A percentile compares a stretch with the other conserved stretches of the same genome.
phyloP scores from a whole-genome alignment of 2,113 vertebrate species.

The Caloenas nicobarica region DNA sequence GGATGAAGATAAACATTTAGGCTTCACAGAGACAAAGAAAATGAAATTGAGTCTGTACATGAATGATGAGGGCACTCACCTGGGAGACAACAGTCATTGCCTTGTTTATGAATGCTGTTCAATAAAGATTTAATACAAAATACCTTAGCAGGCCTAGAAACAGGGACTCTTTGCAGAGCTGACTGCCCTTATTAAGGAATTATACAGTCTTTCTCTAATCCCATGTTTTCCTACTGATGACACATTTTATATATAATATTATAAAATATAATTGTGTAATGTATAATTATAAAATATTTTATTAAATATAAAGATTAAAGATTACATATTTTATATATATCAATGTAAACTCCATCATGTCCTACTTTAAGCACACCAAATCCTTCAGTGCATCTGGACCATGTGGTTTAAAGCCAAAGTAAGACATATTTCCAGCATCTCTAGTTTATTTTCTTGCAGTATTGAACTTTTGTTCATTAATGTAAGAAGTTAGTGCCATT shows the following conservation, averaged over 20 bases:
- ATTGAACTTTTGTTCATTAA: neutral
- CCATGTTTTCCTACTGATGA: neutral
- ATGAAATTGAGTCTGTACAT: neutral
- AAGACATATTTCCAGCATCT: neutral
- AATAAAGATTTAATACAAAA: neutral
- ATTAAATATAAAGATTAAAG: neutral
- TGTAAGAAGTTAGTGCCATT: neutral
- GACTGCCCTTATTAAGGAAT: neutral
- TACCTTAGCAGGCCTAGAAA: neutral
- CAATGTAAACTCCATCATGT: neutral
- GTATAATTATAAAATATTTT: neutral
- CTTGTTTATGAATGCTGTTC: neutral
- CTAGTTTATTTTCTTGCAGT: neutral
- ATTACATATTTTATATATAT: neutral
- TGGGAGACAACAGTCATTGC: neutral
- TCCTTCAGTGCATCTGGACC: neutral
- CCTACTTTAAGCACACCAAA: neutral
- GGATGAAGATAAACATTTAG: neutral
- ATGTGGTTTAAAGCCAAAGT: neutral
- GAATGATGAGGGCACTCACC: neutral
- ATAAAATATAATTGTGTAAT: neutral
- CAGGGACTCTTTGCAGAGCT: neutral
- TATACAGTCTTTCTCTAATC: neutral
- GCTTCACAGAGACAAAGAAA: neutral
- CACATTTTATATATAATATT: neutral